phyloP scores from a whole-genome alignment of 2,797 vertebrate genomes.

The Eulemur mongoz region DNA sequence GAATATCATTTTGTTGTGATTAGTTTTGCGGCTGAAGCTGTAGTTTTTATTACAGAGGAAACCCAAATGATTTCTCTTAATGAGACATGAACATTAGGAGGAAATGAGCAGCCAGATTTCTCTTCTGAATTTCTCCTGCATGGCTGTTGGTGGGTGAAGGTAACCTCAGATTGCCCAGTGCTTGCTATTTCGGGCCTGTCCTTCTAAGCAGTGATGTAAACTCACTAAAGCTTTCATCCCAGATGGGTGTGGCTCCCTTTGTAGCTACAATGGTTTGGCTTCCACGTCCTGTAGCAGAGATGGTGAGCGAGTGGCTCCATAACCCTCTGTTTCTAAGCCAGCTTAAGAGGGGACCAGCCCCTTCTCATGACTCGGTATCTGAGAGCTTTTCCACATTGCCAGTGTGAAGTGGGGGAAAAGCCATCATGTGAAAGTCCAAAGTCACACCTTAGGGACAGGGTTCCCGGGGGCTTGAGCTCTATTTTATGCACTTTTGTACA shows the following conservation, averaged over 20 bases:
- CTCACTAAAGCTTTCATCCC: neutral
- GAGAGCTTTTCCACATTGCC: neutral
- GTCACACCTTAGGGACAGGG: neutral
- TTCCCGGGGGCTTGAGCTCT: neutral
- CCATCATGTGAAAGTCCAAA: neutral
- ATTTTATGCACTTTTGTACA: neutral
- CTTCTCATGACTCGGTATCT: neutral
- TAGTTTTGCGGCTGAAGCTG: neutral
- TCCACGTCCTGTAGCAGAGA: constrained; percentile 42
- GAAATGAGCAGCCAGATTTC: neutral
- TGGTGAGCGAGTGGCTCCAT: constrained; percentile 6
- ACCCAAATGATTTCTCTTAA: neutral
- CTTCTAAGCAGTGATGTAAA: constrained; percentile 15
- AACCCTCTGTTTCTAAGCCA: neutral
- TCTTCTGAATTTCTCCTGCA: neutral
- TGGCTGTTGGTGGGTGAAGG: neutral
- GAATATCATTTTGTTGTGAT: neutral
- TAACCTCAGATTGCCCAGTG: neutral
- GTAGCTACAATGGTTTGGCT: neutral
- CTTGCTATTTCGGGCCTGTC: constrained; percentile 20
- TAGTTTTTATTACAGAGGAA: constrained; percentile 1
- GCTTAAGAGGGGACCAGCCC: neutral
- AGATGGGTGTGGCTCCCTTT: constrained; percentile 58
- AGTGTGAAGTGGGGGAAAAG: neutral
- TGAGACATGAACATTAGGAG: neutral